A percentile compares a stretch with the other conserved stretches of the same genome.
Conservation (phyloP, 2,888 invertebrate species). For the Patella depressa region DNA sequence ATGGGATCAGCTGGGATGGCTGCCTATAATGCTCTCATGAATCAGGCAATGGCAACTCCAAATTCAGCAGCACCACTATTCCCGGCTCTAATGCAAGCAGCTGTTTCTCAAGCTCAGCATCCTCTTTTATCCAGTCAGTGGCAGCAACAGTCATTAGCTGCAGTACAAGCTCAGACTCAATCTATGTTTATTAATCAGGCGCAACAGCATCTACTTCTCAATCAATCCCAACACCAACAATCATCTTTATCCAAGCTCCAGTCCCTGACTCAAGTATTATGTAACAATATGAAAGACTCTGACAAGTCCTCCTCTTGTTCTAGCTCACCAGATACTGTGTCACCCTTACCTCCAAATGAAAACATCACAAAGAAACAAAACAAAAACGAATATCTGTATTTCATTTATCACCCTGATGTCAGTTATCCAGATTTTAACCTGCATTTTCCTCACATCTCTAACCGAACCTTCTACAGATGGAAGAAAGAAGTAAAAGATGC, state of each 20-base stretch:
- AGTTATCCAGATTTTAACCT: conserved; percentile 19
- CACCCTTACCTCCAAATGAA: not conserved
- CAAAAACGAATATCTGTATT: conserved; percentile 22
- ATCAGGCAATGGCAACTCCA: not conserved
- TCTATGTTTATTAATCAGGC: not conserved
- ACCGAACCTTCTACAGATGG: conserved; percentile 25
- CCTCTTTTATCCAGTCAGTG: not conserved
- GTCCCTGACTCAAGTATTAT: conserved; percentile 6
- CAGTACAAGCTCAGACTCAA: not conserved
- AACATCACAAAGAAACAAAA: not conserved
- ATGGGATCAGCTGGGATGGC: not conserved
- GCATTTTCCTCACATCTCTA: conserved; percentile 23
- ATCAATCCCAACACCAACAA: not conserved
- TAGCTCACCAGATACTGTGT: not conserved
- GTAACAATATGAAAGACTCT: conserved; percentile 3
- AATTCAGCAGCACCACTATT: not conserved
- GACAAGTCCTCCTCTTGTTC: not conserved
- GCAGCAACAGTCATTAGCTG: not conserved
- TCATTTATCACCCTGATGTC: conserved; percentile 23
- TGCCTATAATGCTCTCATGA: not conserved
- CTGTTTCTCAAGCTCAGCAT: not conserved
- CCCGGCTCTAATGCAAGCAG: conserved; percentile 9
- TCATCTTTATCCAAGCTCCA: conserved; percentile 8
- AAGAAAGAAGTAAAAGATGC: conserved; percentile 20
- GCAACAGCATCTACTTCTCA: not conserved